Conservation (phyloP, 2,113 vertebrate species). For the Plotosus lineatus region DNA sequence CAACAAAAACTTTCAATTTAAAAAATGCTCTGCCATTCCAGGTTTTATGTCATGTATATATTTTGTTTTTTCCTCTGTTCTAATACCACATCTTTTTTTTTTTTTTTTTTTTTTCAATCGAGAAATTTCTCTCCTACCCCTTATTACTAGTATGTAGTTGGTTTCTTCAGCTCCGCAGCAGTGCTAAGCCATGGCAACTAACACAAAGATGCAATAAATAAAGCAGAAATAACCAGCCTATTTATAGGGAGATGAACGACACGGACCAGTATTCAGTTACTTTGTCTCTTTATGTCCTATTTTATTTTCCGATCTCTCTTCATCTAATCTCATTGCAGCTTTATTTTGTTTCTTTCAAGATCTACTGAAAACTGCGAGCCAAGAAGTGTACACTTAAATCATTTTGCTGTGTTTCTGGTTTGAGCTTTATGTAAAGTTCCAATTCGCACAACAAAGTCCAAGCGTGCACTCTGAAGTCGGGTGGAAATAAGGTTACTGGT, state of each 20-base stretch:
- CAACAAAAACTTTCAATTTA: conserved; percentile 5
- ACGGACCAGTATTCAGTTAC: conserved; percentile 10
- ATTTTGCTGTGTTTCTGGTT: neutral
- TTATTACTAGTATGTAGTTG: conserved; percentile 23
- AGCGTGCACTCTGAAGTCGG: neutral
- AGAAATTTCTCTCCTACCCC: neutral
- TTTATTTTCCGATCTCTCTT: conserved; percentile 5
- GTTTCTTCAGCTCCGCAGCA: conserved; percentile 29
- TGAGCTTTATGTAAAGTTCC: neutral
- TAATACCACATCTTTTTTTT: neutral
- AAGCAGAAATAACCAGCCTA: conserved; percentile 1
- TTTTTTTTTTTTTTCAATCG: neutral
- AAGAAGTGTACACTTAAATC: neutral
- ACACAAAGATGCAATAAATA: conserved; percentile 1
- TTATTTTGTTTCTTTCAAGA: neutral
- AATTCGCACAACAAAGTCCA: neutral
- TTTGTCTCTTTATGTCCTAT: conserved; percentile 10
- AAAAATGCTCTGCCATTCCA: conserved; percentile 2
- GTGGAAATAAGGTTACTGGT: neutral
- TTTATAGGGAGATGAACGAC: neutral
- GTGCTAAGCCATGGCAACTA: conserved; percentile 2
- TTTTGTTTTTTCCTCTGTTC: neutral
- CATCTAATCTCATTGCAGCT: conserved; percentile 10
- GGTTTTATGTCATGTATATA: neutral
- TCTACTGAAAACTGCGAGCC: neutral